phyloP scores from a whole-genome alignment of 2,797 vertebrate genomes.

The Sebastes cheni region DNA sequence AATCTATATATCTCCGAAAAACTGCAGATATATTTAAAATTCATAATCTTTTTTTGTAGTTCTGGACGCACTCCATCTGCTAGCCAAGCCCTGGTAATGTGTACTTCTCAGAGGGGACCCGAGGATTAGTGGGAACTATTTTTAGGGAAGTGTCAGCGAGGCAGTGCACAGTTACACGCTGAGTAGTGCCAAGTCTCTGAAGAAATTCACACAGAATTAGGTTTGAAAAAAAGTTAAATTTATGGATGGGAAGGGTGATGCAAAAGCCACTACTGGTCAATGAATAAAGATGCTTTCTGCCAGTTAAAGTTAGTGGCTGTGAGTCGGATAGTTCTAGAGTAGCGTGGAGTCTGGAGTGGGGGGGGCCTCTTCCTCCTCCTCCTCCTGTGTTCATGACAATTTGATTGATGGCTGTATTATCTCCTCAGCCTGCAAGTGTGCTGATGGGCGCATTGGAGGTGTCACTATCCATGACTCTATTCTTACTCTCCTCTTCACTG shows the following conservation, averaged over 20 bases:
- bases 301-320: background rate
- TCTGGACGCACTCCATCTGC: background rate
- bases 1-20: background rate
- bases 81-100: constrained; percentile 26
- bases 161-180: constrained; percentile 62
- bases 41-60: background rate
- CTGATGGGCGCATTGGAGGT: constrained; percentile 17
- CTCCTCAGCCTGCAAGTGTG: constrained; percentile 32
- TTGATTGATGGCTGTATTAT: constrained; percentile 61
- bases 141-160: constrained; percentile 76
- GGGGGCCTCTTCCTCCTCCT: too few relatives aligned
- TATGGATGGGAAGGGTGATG: background rate
- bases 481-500: constrained; percentile 10
- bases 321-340: constrained; percentile 33
- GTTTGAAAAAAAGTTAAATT: background rate
- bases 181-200: constrained; percentile 56
- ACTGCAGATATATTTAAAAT: background rate
- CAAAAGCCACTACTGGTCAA: constrained; percentile 18
- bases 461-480: constrained; percentile 33
- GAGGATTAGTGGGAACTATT: constrained; percentile 78
- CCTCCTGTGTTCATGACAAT: background rate
- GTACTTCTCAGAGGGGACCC: constrained; percentile 53
- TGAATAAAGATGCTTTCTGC: constrained; percentile 26
- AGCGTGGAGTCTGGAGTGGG: background rate
- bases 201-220: constrained; percentile 62